Conservation (phyloP, 2,888 invertebrate species). For the Ommatoiulus sabulosus region DNA sequence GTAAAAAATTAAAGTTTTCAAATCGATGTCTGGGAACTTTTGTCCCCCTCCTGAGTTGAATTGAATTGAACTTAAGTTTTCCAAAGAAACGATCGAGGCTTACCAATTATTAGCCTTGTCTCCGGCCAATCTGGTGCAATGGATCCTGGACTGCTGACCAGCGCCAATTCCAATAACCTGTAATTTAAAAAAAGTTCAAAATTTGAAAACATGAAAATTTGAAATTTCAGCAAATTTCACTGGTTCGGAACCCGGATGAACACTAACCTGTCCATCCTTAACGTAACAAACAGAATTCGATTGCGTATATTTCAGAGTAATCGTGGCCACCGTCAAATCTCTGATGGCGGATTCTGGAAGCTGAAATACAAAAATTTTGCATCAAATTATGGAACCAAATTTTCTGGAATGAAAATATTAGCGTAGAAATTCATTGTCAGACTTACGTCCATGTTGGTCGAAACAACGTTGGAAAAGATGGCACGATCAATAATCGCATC, state of each 20-base stretch:
- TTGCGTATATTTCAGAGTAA: conserved; percentile 97
- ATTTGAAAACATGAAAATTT: neutral
- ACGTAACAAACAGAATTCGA: conserved; percentile 99
- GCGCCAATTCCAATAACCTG: conserved; percentile 93
- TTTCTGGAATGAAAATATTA: too few species aligned
- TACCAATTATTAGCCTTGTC: conserved; percentile 97
- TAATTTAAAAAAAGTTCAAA: conserved; percentile 67
- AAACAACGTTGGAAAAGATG: conserved; percentile 84
- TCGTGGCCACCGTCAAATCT: conserved; percentile 94
- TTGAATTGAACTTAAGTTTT: too few species aligned
- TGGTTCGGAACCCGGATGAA: too few species aligned
- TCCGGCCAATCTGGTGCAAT: conserved; percentile 96
- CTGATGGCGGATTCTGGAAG: conserved; percentile 82
- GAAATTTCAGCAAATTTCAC: conserved; percentile 1
- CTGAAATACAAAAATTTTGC: conserved; percentile 65
- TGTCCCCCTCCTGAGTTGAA: too few species aligned
- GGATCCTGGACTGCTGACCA: conserved; percentile 98
- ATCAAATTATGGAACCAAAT: too few species aligned
- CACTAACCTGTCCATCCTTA: conserved; percentile 77
- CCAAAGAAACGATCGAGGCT: too few species aligned
- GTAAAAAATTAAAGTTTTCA: neutral
- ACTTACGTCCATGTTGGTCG: conserved; percentile 74
- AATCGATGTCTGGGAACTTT: neutral
- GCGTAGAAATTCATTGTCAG: too few species aligned
- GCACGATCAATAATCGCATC: conserved; percentile 83